Evolutionary conservation across 1,140 invertebrate genomes (phyloP), one percentile per base, ranked within the genome.

Genomic region (Stegodyphus dumicola): DNA sequence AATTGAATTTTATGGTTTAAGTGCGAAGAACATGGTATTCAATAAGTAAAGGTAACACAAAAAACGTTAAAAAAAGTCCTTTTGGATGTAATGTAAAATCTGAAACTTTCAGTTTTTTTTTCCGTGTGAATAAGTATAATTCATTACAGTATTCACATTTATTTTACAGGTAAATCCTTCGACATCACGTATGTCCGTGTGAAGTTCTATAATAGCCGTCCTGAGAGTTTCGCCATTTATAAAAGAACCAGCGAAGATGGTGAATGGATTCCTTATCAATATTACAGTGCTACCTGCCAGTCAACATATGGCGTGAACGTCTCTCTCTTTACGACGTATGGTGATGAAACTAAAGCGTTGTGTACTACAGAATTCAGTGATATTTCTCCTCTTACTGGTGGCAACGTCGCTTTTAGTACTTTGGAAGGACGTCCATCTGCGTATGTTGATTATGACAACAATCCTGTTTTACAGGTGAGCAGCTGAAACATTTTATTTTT

Each of bases 361-460:
- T 99, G 98, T 90, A 98, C 96, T 3, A 95, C 96, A 51, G 97
- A 99, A 90, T 99, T 96, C 91, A 98, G 97, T 7, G 98, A 99
- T 90, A 99, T 99, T 88, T 98, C 97, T 0, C 98, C 98, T 0
- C 90, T 99, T 70, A 95, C 95, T 0, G 97, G 96, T n/a, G 98
- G 97, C 33, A 97, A 95, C 89, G 97, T 99, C 4, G 95, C 97
- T 5, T 99, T 99, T 90, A 96, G 96, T 13, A 99, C 98, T 0
- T 92, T 99, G 0, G 98, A 99, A 91, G 97, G 96, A 51, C 92
- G 98, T 88, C 97, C 98, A 0, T 97, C 96, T 17, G 96, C 96
- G 49, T 95, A 95, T 87, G 93, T 95, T 70, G 33, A 33, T 33
- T 99, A 99, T 89, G 97, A 99, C 88, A 94, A 94, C 52, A 98